Conservation (phyloP, 2,797 vertebrate species). For the Tragelaphus oryx region DNA sequence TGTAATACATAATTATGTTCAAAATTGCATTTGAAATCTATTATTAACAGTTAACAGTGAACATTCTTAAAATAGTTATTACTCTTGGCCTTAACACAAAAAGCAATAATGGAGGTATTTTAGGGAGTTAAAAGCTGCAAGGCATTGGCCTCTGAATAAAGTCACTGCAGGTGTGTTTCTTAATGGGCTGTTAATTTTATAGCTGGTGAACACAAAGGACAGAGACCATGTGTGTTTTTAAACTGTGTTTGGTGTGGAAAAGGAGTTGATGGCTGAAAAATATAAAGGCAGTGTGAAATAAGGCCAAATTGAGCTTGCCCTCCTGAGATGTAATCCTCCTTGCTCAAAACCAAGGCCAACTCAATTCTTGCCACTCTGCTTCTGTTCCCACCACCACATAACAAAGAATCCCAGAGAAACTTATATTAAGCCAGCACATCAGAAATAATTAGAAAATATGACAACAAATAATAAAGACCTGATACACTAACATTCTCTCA, state of each 20-base stretch:
- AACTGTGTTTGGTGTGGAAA: slow-evolving; percentile 61
- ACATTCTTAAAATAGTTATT: slow-evolving; percentile 76
- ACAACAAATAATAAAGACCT: background rate
- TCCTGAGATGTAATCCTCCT: slow-evolving; percentile 23
- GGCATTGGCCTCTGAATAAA: slow-evolving; percentile 68
- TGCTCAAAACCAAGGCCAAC: slow-evolving; percentile 42
- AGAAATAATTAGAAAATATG: slow-evolving; percentile 26
- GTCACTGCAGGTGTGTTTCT: slow-evolving; percentile 69
- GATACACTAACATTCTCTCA: background rate
- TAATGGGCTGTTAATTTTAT: slow-evolving; percentile 71
- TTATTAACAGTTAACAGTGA: slow-evolving; percentile 76
- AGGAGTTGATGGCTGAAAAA: slow-evolving; percentile 59
- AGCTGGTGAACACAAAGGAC: slow-evolving; percentile 65
- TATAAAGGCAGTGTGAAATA: slow-evolving; percentile 38
- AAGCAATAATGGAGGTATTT: slow-evolving; percentile 71
- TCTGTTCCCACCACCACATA: background rate
- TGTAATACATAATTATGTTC: slow-evolving; percentile 72
- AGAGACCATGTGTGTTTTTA: slow-evolving; percentile 67
- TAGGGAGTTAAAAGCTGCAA: slow-evolving; percentile 70
- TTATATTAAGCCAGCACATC: background rate
- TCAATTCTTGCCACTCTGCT: background rate
- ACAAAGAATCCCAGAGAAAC: slow-evolving; percentile 9
- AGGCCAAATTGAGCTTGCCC: slow-evolving; percentile 45
- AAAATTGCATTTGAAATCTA: slow-evolving; percentile 72
- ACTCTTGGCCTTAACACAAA: slow-evolving; percentile 73